Base-by-base conservation (phyloP, 1,140 invertebrate genomes). In the Drosophila miranda region DNA sequence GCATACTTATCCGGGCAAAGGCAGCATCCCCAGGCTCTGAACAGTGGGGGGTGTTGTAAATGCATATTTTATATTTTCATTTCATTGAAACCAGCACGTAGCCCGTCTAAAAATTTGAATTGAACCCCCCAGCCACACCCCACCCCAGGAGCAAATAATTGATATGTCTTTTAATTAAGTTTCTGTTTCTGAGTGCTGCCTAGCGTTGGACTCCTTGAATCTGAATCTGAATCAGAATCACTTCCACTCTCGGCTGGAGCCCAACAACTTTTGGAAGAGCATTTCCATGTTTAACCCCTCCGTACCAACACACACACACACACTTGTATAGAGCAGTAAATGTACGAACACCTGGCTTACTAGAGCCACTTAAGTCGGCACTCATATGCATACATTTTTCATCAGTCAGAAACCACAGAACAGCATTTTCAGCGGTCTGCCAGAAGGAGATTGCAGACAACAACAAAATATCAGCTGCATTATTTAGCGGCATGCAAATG, bases 31-130 rank as follows among this genome's bases (percentile, higher is more conserved):
- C 16, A 8, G 43, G 13, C 14, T 34, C 14, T 13, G 4, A 30
- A 38, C 30, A 46, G 38, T 44, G 51, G 49, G 55, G 45, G 61
- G 23, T 74, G 73, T 61, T 74, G 82, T 81, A 84, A 84, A 86
- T 84, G 81, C 77, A 84, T 84, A 84, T 84, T 84, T 84, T 78
- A 84, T 84, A 84, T 84, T 84, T 84, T 84, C 81, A 84, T 84
- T 84, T 84, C 81, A 84, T 87, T 84, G 81, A 84, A 84, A 84
- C 81, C 73, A 52, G 75, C 82, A 81, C 69, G 82, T 84, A 77
- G 56, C 30, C 59, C 55, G 49, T 53, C 75, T 66, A 9, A 53
- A 46, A 50, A 56, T 63, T 72, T 44, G 46, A 43, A 70, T 62
- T 69, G 55, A 62, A 68, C 21, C 45, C 23, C n/a, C n/a, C 49